Evolutionary conservation across 2,113 vertebrate species (phyloP).

Genomic region (Pseudopodoces humilis): DNA sequence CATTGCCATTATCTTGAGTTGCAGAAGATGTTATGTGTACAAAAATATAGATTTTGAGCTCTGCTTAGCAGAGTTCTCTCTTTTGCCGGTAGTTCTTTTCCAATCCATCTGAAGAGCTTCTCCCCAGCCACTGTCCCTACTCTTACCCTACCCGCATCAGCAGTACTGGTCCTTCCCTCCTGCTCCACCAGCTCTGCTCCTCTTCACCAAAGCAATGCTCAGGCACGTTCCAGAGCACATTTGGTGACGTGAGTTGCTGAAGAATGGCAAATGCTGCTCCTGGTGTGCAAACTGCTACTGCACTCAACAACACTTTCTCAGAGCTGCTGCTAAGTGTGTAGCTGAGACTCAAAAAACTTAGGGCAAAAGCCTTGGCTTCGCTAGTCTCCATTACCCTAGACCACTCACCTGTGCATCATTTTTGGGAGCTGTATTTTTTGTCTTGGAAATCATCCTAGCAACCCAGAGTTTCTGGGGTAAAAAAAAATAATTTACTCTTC

Average conservation of each 20-base stretch:
- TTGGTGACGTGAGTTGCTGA: not conserved
- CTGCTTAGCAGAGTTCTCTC: not conserved
- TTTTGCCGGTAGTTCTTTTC: not conserved
- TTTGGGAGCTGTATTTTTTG: not conserved
- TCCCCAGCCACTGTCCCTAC: not conserved
- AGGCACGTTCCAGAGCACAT: not conserved
- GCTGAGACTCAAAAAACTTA: not conserved
- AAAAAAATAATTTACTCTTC: not conserved
- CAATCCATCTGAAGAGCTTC: not conserved
- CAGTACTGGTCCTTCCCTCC: not conserved
- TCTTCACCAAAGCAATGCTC: not conserved
- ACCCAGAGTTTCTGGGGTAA: not conserved
- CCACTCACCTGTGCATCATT: not conserved
- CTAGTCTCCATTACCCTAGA: not conserved
- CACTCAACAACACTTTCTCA: not conserved
- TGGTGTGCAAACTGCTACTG: not conserved
- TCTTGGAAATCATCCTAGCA: not conserved
- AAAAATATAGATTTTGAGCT: not conserved
- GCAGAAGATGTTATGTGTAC: not conserved
- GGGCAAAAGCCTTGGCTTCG: not conserved
- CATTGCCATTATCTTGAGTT: not conserved
- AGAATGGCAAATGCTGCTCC: not conserved
- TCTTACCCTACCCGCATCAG: not conserved
- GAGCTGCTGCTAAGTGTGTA: not conserved
- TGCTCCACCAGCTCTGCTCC: not conserved